A percentile compares a stretch with the other conserved stretches of the same genome.
Evolutionary conservation across 2,797 vertebrate species (phyloP).

Genomic region (Thalassophryne amazonica): DNA sequence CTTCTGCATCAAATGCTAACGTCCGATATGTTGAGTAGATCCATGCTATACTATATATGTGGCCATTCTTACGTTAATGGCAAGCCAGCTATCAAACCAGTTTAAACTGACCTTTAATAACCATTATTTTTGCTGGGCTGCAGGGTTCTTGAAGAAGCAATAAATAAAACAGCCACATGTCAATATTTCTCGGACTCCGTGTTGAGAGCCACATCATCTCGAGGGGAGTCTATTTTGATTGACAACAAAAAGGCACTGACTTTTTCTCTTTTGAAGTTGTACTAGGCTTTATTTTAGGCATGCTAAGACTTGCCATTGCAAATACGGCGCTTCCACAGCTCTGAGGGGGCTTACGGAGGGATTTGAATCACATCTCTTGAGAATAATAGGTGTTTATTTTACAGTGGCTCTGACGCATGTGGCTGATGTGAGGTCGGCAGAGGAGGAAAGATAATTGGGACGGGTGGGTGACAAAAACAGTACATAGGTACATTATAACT

Average conservation of each 20-base stretch:
- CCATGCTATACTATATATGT: no score
- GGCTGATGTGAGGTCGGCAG: constrained; percentile 35
- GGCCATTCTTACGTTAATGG: no score
- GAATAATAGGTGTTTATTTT: constrained; percentile 65
- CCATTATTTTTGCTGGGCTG: no score
- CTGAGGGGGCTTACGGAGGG: constrained; percentile 43
- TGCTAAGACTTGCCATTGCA: constrained; percentile 45
- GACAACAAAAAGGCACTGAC: constrained; percentile 26
- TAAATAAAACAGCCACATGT: not conserved
- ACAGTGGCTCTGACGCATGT: constrained; percentile 51
- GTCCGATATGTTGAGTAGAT: no score
- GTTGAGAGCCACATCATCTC: not conserved
- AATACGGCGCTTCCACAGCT: constrained; percentile 56
- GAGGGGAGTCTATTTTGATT: not conserved
- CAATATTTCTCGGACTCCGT: not conserved
- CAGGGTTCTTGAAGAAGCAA: not conserved
- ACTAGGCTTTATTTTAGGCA: constrained; percentile 36
- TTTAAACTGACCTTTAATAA: no score
- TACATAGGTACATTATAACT: no score
- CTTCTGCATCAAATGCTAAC: no score
- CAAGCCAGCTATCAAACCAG: no score
- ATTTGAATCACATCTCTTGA: constrained; percentile 51
- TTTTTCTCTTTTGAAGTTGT: constrained; percentile 15
- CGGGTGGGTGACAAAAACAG: constrained; percentile 14
- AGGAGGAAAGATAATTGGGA: not conserved